phyloP scores from a whole-genome alignment of 2,113 vertebrate genomes.

The Caranx melampygus region DNA sequence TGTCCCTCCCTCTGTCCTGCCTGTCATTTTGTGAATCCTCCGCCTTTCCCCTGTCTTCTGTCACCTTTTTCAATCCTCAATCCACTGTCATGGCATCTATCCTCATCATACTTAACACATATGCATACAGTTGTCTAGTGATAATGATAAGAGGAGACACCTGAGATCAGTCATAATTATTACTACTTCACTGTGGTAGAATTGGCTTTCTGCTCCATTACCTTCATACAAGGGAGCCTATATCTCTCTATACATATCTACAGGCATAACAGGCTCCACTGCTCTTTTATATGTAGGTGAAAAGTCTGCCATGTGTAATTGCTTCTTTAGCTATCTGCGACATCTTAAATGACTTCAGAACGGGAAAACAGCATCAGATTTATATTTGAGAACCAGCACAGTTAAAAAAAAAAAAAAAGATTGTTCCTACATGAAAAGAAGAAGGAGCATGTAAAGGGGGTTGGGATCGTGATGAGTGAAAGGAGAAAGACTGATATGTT shows the following conservation, averaged over 20 bases:
- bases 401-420: slow-evolving; percentile 32
- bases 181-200: slow-evolving; percentile 62
- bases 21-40: slow-evolving; percentile 2
- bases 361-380: slow-evolving; percentile 45
- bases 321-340: slow-evolving; percentile 69
- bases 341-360: slow-evolving; percentile 66
- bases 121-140: slow-evolving; percentile 55
- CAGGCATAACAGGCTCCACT: slow-evolving; percentile 57
- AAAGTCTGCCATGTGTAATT: slow-evolving; percentile 69
- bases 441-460: neutral
- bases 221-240: slow-evolving; percentile 52
- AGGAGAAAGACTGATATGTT: slow-evolving; percentile 1
- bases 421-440: slow-evolving; percentile 18
- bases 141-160: slow-evolving; percentile 65
- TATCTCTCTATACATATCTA: slow-evolving; percentile 56
- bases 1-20: neutral
- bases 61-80: slow-evolving; percentile 11
- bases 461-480: neutral
- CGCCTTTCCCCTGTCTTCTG: neutral
- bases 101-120: slow-evolving; percentile 49
- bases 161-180: slow-evolving; percentile 78
- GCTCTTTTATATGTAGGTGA: slow-evolving; percentile 45
- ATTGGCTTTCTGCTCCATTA: slow-evolving; percentile 81
- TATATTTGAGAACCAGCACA: slow-evolving; percentile 35
- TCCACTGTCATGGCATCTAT: slow-evolving; percentile 22